Evolutionary conservation across 2,888 invertebrate genomes (phyloP).

Genomic region (Megaustenia siamemsis): DNA sequence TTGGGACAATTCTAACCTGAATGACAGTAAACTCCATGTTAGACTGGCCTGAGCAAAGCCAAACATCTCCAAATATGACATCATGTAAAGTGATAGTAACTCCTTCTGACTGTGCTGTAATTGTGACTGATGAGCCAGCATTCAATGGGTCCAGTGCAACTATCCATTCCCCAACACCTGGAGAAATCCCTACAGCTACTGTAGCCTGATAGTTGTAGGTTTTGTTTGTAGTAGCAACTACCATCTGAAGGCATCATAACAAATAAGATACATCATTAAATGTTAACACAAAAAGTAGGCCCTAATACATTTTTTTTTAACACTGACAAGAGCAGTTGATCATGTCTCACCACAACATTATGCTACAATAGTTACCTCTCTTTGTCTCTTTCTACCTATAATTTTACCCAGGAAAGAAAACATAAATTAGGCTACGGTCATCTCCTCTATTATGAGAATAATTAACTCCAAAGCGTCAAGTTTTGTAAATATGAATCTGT

Average conservation of each 20-base stretch:
- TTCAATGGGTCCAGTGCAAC: conserved; percentile 57
- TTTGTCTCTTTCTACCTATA: too few relatives aligned
- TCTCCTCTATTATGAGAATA: too few relatives aligned
- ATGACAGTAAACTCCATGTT: conserved; percentile 72
- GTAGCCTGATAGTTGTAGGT: not conserved
- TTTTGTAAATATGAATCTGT: too few relatives aligned
- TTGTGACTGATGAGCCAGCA: conserved; percentile 61
- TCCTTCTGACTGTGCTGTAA: conserved; percentile 63
- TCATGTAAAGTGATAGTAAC: conserved; percentile 64
- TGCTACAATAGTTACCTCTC: too few relatives aligned
- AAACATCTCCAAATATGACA: conserved; percentile 78
- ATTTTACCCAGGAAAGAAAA: not conserved
- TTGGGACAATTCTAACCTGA: conserved; percentile 47
- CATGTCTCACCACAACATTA: too few relatives aligned
- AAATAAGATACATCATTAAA: too few relatives aligned
- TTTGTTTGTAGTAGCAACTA: not conserved
- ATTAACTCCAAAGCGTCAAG: too few relatives aligned
- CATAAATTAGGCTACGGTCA: too few relatives aligned
- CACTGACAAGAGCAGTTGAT: too few relatives aligned
- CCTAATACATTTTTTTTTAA: too few relatives aligned
- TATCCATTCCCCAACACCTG: conserved; percentile 62
- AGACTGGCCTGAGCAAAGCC: conserved; percentile 78
- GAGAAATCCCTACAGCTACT: conserved; percentile 15
- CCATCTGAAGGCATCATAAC: too few relatives aligned
- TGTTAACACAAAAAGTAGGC: too few relatives aligned